These are phyloP conservation scores for Pionites leucogaster DNA, from an alignment of 2,113 vertebrate species.

Conservation along the genomic window DNA sequence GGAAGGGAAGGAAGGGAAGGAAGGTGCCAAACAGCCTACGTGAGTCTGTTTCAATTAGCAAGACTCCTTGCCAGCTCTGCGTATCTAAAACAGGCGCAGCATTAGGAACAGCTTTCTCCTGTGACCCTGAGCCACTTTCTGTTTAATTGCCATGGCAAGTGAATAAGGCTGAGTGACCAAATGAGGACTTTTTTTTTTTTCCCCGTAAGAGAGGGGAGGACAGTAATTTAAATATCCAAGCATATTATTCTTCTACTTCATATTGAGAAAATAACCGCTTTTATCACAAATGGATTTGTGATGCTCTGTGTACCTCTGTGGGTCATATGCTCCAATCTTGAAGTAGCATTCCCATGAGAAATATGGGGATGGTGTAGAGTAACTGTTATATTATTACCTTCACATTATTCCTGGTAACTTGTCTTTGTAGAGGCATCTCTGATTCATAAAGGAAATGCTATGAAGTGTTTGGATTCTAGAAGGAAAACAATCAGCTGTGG, in stretches of 20 bases:
- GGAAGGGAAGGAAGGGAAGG: conserved; percentile 22
- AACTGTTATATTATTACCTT: neutral
- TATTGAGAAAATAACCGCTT: neutral
- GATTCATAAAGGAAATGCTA: neutral
- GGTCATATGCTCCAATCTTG: neutral
- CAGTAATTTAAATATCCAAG: neutral
- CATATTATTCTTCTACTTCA: neutral
- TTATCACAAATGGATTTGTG: neutral
- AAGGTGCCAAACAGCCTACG: neutral
- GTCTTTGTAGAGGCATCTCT: neutral
- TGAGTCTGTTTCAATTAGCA: neutral
- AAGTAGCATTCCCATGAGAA: neutral
- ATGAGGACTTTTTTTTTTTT: neutral
- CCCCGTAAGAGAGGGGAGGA: neutral
- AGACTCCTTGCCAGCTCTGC: neutral
- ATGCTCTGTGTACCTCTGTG: neutral
- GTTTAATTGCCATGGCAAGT: neutral
- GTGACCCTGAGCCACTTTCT: neutral
- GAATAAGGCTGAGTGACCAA: neutral
- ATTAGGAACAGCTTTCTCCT: neutral
- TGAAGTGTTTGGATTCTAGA: neutral
- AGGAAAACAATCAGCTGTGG: neutral
- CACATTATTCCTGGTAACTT: neutral
- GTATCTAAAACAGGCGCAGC: neutral
- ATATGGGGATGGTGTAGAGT: neutral